Base-by-base conservation (phyloP, 2,797 vertebrate genomes). In the Premnoplex brunnescens region DNA sequence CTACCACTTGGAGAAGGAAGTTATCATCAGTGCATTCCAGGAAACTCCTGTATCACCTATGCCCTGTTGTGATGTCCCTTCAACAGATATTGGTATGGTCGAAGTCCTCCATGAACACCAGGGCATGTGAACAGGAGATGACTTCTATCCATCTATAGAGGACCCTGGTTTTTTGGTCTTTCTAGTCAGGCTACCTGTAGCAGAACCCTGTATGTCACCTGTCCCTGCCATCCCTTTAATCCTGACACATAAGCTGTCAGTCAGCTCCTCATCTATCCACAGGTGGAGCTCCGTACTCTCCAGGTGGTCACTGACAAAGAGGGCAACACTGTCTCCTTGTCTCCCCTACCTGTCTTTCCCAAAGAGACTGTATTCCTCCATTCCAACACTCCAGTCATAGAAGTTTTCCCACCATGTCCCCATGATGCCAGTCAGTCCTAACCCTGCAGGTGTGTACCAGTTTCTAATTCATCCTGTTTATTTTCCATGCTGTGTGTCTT, bases 331-430 rank as follows among this genome's bases (percentile, higher is more conserved):
- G 4, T 6, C 23, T 60, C n/a, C 28, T 52, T 19, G 28, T 30
- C 13, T 41, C 20, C 14, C 19, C 34, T 80, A 5, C 17, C 20
- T 46, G 10, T 39, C 0, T 0, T 39, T 39, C 17, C 52, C 13
- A 34, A 32, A 12, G 18, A 32, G 21, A 12, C 34, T 74, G 12
- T 30, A 30, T 34, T 14, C 24, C 48, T 54, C 34, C 26, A 32
- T 48, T 41, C 41, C 54, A 68, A 12, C 30, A 19, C 4, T 39
- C 26, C 34, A 26, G 36, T 19, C 30, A 23, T 4, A 41, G 21
- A 19, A 52, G 21, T 5, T 54, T 26, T 39, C 69, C 17, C 14
- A 32, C 46, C 24, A 41, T 12, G 26, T 54, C 14, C 54, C 22
- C 34, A 10, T 32, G 46, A 67, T 30, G 14, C 39, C 54, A 22